Evolutionary conservation across 1,140 invertebrate species (phyloP).

Genomic region (Druon quercuslanigerum): DNA sequence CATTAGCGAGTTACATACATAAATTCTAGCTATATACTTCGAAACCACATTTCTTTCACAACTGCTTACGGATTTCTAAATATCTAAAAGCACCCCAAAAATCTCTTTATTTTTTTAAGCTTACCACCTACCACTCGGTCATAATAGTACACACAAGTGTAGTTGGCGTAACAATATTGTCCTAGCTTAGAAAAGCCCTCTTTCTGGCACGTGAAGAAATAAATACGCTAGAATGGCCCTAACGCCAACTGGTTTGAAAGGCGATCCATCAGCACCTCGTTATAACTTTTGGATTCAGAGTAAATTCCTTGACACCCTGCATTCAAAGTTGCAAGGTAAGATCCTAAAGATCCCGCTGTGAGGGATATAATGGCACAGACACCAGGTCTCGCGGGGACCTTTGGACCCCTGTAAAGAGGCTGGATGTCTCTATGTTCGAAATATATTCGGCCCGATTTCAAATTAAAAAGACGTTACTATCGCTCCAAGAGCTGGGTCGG

Average conservation of each 20-base stretch:
- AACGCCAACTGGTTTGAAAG: not conserved
- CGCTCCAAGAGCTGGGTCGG: not conserved
- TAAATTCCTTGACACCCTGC: not conserved
- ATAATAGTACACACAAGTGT: not conserved
- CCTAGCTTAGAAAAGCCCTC: not conserved
- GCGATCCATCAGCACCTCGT: slow-evolving; percentile 17
- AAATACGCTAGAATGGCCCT: not conserved
- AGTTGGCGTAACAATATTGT: slow-evolving; percentile 1
- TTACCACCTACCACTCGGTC: not conserved
- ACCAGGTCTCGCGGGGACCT: not conserved
- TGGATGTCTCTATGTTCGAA: slow-evolving; percentile 2
- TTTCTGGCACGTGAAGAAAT: not conserved
- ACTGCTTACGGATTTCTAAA: no score
- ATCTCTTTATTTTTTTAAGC: slow-evolving; percentile 8
- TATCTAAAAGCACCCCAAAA: no score
- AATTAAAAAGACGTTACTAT: not conserved
- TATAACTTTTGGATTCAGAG: not conserved
- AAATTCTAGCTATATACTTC: no score
- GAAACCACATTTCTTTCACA: no score
- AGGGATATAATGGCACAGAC: not conserved
- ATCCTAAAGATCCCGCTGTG: not conserved
- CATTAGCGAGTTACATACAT: no score
- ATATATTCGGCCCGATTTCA: not conserved
- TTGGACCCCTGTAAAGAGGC: slow-evolving; percentile 15
- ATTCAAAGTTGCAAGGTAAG: slow-evolving; percentile 9